These are phyloP conservation scores for Epirrita christyi DNA, from an alignment of 2,888 invertebrate genomes.

Conservation along the genomic window DNA sequence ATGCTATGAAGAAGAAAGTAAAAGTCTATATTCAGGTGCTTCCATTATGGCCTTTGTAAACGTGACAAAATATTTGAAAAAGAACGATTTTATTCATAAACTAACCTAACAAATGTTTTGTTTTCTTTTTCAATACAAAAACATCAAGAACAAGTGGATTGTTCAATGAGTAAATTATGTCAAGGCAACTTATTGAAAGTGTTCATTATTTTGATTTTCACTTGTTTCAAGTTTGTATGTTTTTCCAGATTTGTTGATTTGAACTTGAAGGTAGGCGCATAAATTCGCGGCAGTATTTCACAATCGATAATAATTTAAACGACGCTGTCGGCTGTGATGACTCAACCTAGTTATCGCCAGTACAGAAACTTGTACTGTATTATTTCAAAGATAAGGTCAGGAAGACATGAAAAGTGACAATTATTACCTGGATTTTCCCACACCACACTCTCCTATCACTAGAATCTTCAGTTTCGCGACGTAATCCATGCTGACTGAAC, in stretches of 20 bases:
- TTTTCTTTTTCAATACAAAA: no score
- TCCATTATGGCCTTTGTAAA: no score
- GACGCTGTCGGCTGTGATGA: constrained; percentile 2
- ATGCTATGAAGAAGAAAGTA: constrained; percentile 85
- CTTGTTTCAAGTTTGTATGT: background rate
- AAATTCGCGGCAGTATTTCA: constrained; percentile 5
- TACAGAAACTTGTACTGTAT: background rate
- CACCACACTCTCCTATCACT: constrained; percentile 98
- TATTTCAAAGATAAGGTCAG: background rate
- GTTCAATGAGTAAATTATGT: background rate
- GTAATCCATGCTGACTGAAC: constrained; percentile 82
- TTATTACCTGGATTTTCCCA: constrained; percentile 97
- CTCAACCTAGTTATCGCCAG: constrained; percentile 3
- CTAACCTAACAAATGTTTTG: no score
- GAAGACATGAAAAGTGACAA: background rate
- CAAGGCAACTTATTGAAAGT: background rate
- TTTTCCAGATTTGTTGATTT: no score
- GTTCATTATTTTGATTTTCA: background rate
- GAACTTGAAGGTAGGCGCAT: background rate
- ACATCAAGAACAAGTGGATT: no score
- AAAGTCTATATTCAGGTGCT: background rate
- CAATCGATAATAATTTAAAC: constrained; percentile 2
- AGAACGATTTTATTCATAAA: no score
- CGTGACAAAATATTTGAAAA: no score
- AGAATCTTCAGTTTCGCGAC: constrained; percentile 96